Conservation (phyloP, 2,888 invertebrate genomes). For the Cremastinae sp. region DNA sequence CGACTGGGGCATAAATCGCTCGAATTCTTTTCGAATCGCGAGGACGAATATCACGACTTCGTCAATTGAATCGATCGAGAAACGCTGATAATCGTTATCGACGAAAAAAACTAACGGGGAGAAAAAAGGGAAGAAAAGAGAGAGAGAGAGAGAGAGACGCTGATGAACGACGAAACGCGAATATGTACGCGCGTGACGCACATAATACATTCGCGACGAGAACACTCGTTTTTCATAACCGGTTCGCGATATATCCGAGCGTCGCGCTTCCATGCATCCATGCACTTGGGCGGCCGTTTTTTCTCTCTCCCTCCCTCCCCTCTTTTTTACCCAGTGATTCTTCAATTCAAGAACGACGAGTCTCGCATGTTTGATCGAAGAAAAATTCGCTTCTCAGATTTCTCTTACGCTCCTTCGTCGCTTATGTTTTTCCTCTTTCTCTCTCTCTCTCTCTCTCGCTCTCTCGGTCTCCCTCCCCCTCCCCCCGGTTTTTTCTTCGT, state of each 20-base stretch:
- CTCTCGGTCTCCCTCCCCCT: conserved; percentile 20
- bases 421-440: conserved; percentile 11
- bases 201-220: conserved; percentile 50
- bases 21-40: conserved; percentile 18
- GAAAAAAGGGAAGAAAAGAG: no score
- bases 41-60: conserved; percentile 19
- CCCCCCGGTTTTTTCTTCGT: background rate
- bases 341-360: conserved; percentile 56
- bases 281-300: conserved; percentile 48
- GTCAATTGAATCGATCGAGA: conserved; percentile 29
- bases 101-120: conserved; percentile 38
- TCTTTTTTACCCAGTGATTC: conserved; percentile 47
- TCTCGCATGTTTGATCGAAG: conserved; percentile 40
- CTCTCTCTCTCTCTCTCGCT: conserved; percentile 11
- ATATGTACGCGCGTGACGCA: conserved; percentile 44
- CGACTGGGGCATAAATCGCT: conserved; percentile 18
- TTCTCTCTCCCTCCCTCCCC: conserved; percentile 27
- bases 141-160: background rate
- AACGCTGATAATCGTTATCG: conserved; percentile 49
- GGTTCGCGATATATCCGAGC: conserved; percentile 53
- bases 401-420: conserved; percentile 24
- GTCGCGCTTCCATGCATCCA: conserved; percentile 51
- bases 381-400: conserved; percentile 56
- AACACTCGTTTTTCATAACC: conserved; percentile 59
- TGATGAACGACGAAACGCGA: conserved; percentile 35